These are phyloP conservation scores for Acridotheres tristis DNA, from an alignment of 2,797 vertebrate genomes.

Conservation along the genomic window DNA sequence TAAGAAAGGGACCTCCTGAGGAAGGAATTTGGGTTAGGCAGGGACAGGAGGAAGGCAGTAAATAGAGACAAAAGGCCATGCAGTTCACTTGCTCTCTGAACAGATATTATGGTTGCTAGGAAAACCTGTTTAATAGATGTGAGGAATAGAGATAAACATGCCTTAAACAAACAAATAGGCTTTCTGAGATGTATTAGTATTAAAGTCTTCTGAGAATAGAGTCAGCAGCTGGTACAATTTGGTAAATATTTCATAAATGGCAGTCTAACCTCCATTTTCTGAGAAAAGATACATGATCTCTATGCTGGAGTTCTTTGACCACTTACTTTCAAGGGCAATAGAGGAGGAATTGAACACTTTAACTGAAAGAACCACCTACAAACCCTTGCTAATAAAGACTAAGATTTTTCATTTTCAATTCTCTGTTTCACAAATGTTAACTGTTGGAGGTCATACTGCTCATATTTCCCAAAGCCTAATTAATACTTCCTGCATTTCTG, in stretches of 20 bases:
- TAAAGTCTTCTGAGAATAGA: not conserved
- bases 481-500: not conserved
- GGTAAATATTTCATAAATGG: not conserved
- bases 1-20: conserved; percentile 2
- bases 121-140: not conserved
- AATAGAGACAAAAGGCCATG: not conserved
- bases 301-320: not conserved
- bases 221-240: not conserved
- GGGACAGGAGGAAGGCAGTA: not conserved
- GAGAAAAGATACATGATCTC: not conserved
- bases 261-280: not conserved
- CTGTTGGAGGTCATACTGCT: not conserved
- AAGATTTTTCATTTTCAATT: not conserved
- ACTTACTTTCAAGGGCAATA: not conserved
- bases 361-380: not conserved
- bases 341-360: not conserved
- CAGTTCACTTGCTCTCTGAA: not conserved
- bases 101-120: not conserved
- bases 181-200: not conserved
- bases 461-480: not conserved
- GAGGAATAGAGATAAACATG: not conserved
- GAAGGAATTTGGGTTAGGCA: not conserved
- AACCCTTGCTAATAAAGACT: not conserved
- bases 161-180: not conserved
- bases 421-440: not conserved